These are phyloP conservation scores for Dromococcyx pavoninus DNA, from an alignment of 2,797 vertebrate genomes.

Conservation along the genomic window DNA sequence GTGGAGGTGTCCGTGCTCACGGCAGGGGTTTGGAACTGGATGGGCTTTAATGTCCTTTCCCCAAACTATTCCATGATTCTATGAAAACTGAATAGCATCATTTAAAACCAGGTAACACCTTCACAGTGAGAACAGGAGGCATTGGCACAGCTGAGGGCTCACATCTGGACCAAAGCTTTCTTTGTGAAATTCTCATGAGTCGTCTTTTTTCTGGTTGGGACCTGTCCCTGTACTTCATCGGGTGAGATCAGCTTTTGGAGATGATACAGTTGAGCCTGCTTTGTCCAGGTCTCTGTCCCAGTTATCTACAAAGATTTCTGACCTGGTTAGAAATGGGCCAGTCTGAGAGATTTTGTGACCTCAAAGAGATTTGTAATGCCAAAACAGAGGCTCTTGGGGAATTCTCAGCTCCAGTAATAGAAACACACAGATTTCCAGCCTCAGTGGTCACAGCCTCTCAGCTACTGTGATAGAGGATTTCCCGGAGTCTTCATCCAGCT, in stretches of 20 bases:
- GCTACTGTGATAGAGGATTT: background rate
- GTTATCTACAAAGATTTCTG: background rate
- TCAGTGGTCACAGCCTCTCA: background rate
- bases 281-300: background rate
- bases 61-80: no score
- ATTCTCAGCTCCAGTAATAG: background rate
- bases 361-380: background rate
- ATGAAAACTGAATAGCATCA: background rate
- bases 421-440: background rate
- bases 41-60: no score
- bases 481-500: background rate
- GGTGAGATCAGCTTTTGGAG: background rate
- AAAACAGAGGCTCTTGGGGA: background rate
- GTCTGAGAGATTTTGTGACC: background rate
- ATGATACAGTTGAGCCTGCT: background rate
- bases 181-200: background rate
- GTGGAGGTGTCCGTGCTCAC: no score
- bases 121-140: background rate
- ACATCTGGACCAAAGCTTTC: background rate
- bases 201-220: background rate
- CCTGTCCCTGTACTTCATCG: background rate
- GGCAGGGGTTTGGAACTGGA: no score
- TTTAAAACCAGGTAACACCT: background rate
- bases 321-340: background rate
- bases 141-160: background rate